Evolutionary conservation across 2,113 vertebrate genomes (phyloP).

Genomic region (Addax nasomaculatus): DNA sequence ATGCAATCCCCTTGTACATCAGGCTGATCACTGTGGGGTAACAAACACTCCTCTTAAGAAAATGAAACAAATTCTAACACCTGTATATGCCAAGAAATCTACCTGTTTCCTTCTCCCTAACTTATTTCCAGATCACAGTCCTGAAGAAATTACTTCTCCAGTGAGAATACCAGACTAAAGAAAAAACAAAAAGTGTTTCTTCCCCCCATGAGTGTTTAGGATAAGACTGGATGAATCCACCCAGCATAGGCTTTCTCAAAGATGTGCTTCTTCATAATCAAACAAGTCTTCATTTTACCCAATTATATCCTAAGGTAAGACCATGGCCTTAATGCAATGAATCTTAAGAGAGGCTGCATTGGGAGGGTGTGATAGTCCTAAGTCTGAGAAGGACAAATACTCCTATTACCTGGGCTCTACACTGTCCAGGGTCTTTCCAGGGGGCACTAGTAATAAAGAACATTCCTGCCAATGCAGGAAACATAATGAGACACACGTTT

Average conservation of each 20-base stretch:
- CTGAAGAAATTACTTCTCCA: neutral
- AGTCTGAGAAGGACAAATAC: neutral
- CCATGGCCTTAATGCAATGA: neutral
- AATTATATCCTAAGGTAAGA: neutral
- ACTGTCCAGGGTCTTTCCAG: neutral
- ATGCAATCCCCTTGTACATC: too few relatives aligned
- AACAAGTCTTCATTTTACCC: neutral
- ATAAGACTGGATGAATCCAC: neutral
- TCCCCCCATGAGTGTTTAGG: neutral
- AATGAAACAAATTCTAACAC: neutral
- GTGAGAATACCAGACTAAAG: neutral
- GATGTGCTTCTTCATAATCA: neutral
- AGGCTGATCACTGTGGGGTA: neutral
- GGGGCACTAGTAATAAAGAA: neutral
- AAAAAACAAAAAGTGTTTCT: neutral
- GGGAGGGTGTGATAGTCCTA: fast-evolving
- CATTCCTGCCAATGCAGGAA: neutral
- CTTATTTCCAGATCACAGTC: neutral
- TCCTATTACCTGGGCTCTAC: neutral
- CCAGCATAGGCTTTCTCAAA: neutral
- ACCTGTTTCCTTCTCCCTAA: neutral
- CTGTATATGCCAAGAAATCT: neutral
- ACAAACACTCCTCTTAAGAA: neutral
- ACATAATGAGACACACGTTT: neutral
- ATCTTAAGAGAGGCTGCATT: neutral